A percentile compares a stretch with the other conserved stretches of the same genome.
These are phyloP conservation scores for Prionailurus viverrinus DNA, from an alignment of 2,113 vertebrate species.

Conservation along the genomic window DNA sequence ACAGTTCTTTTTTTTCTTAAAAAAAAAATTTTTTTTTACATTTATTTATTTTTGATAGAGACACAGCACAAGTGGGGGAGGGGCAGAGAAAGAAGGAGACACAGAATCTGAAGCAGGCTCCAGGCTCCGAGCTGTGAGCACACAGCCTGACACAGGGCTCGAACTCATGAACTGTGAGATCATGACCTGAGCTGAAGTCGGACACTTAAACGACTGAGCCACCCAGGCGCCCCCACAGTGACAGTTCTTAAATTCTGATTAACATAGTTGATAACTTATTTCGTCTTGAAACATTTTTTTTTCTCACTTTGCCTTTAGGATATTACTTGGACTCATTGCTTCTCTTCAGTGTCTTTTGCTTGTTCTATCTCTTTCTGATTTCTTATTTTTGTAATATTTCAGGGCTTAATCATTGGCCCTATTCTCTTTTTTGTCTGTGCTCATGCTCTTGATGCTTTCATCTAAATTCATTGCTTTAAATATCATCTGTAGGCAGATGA, in stretches of 20 bases:
- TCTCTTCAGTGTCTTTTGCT: background rate
- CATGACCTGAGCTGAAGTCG: too few species aligned
- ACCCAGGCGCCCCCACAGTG: background rate
- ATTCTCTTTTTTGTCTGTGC: background rate
- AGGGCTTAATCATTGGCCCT: background rate
- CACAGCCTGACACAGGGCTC: too few species aligned
- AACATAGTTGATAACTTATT: background rate
- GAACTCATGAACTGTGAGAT: too few species aligned
- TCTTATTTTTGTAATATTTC: background rate
- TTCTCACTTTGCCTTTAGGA: background rate
- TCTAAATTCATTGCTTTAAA: constrained; percentile 48
- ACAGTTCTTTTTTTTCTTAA: background rate
- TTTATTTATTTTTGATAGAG: too few species aligned
- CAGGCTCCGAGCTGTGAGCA: too few species aligned
- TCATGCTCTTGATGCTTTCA: background rate
- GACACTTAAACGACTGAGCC: too few species aligned
- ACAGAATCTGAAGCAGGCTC: too few species aligned
- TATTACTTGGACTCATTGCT: background rate
- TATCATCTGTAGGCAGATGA: background rate
- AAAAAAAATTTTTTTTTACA: too few species aligned
- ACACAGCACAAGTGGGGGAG: too few species aligned
- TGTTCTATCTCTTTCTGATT: background rate
- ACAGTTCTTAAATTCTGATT: background rate
- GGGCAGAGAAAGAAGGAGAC: too few species aligned
- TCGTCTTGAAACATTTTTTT: background rate